These are phyloP conservation scores for Hippoglossus stenolepis DNA, from an alignment of 2,113 vertebrate species.

Conservation along the genomic window DNA sequence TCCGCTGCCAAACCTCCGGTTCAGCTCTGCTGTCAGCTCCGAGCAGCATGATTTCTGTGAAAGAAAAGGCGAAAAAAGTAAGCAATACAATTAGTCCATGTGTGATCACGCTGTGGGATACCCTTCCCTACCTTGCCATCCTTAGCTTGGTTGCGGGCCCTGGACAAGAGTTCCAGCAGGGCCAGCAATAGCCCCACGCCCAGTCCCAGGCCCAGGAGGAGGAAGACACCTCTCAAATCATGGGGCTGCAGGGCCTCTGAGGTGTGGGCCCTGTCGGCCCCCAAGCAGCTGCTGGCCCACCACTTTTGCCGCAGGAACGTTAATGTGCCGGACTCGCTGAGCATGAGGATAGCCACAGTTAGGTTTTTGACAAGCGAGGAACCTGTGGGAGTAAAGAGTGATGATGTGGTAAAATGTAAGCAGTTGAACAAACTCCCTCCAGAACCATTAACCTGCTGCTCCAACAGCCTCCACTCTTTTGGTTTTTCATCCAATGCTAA, in stretches of 20 bases:
- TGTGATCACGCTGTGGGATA: background rate
- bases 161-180: slow-evolving; percentile 84
- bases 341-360: slow-evolving; percentile 83
- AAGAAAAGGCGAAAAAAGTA: background rate
- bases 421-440: too few relatives aligned
- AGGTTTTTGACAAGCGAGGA: slow-evolving; percentile 84
- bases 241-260: slow-evolving; percentile 75
- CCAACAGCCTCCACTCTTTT: background rate
- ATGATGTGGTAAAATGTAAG: too few relatives aligned
- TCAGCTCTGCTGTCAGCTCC: slow-evolving; percentile 85
- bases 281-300: slow-evolving; percentile 88
- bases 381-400: slow-evolving; percentile 69
- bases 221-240: slow-evolving; percentile 85
- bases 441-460: background rate
- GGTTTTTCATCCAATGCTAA: too few relatives aligned
- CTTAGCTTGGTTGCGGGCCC: slow-evolving; percentile 80
- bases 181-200: slow-evolving; percentile 82
- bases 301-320: slow-evolving; percentile 86
- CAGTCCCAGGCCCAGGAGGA: slow-evolving; percentile 86
- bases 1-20: slow-evolving; percentile 79
- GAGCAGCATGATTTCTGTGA: slow-evolving; percentile 89
- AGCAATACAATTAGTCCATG: background rate
- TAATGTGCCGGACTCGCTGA: slow-evolving; percentile 85
- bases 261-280: background rate
- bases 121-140: slow-evolving; percentile 80